Evolutionary conservation across 2,888 invertebrate species (phyloP).

Genomic region (Callimorpha dominula): DNA sequence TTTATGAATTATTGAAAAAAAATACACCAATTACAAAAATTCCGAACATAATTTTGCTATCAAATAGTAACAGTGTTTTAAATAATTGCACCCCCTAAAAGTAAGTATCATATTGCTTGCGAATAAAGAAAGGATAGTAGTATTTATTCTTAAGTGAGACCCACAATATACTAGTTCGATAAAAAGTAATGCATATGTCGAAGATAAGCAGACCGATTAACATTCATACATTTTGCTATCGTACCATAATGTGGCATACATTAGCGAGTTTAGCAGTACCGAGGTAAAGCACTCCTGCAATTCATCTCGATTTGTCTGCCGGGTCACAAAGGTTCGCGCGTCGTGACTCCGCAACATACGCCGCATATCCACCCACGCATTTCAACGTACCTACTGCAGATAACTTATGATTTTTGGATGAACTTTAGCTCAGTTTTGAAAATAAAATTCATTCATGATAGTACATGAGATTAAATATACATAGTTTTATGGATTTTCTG

Average conservation of each 20-base stretch:
- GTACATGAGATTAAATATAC: neutral
- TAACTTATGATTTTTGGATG: constrained; percentile 20
- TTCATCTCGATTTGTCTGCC: constrained; percentile 84
- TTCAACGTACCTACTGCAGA: constrained; percentile 39
- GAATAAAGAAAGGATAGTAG: too few species aligned
- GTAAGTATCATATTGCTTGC: too few species aligned
- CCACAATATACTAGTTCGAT: too few species aligned
- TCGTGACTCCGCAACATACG: constrained; percentile 70
- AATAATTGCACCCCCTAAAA: too few species aligned
- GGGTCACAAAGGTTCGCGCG: constrained; percentile 74
- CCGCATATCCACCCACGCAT: constrained; percentile 56
- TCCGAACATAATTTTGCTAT: too few species aligned
- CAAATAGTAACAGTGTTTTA: too few species aligned
- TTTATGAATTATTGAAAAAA: too few species aligned
- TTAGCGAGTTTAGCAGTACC: constrained; percentile 54
- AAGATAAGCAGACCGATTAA: neutral
- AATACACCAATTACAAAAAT: too few species aligned
- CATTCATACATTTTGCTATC: neutral
- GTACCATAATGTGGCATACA: constrained; percentile 42
- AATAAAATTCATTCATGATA: neutral
- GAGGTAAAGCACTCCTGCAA: constrained; percentile 73
- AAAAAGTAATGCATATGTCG: neutral
- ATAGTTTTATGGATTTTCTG: too few species aligned
- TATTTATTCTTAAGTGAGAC: too few species aligned
- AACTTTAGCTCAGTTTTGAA: neutral